Evolutionary conservation across 2,797 vertebrate genomes (phyloP).

Genomic region (Paratrypauchen microcephalus): DNA sequence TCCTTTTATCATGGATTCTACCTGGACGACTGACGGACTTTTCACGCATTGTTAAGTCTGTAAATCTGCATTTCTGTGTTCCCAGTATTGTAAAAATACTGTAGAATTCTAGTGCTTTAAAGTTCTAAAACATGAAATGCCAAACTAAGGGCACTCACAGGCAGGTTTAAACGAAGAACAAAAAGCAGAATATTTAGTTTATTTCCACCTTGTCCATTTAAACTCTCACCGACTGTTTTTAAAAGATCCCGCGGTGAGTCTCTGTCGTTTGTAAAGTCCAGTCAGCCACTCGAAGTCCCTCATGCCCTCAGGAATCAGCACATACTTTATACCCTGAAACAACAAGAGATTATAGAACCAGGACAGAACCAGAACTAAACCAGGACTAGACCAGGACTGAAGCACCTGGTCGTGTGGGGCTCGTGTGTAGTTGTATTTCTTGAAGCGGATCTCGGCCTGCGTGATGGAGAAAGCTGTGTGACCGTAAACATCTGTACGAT

Average conservation of each 20-base stretch:
- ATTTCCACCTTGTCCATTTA: too few relatives aligned
- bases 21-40: too few relatives aligned
- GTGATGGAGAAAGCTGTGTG: neutral
- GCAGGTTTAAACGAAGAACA: too few relatives aligned
- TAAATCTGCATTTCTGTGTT: too few relatives aligned
- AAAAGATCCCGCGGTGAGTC: neutral
- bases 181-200: too few relatives aligned
- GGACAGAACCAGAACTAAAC: neutral
- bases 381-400: neutral
- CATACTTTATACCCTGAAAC: slow-evolving; percentile 8
- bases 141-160: too few relatives aligned
- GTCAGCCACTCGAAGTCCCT: neutral
- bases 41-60: too few relatives aligned
- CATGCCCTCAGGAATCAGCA: slow-evolving; percentile 5
- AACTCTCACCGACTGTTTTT: neutral
- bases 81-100: too few relatives aligned
- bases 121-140: too few relatives aligned
- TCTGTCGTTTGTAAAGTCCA: neutral
- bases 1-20: too few relatives aligned
- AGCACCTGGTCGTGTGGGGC: neutral
- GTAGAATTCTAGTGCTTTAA: too few relatives aligned
- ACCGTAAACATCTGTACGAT: neutral
- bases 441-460: too few relatives aligned
- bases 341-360: neutral
- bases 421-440: neutral